Conservation (phyloP, 2,888 invertebrate species). For the Epinotia bilunana region DNA sequence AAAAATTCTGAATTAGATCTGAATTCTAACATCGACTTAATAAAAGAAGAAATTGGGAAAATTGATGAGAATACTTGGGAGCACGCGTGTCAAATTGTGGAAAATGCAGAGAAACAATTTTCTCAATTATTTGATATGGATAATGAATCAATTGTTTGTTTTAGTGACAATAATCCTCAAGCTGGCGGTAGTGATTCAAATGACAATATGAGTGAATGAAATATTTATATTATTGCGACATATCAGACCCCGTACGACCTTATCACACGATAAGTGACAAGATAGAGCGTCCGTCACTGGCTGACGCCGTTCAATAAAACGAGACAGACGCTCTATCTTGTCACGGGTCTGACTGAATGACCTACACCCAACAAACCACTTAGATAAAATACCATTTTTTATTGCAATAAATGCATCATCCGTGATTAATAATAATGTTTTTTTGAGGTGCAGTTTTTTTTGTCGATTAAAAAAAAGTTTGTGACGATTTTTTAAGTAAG, state of each 20-base stretch:
- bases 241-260: too few relatives aligned
- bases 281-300: too few relatives aligned
- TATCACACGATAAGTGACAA: too few relatives aligned
- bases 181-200: not conserved
- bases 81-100: conserved; percentile 24
- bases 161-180: not conserved
- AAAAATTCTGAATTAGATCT: not conserved
- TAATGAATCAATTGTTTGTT: not conserved
- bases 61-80: conserved; percentile 12
- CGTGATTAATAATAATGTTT: too few relatives aligned
- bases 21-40: not conserved
- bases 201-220: conserved; percentile 4
- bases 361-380: not conserved
- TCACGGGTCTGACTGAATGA: too few relatives aligned
- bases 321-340: too few relatives aligned
- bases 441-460: too few relatives aligned
- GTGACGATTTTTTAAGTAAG: too few relatives aligned
- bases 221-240: not conserved
- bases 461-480: too few relatives aligned
- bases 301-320: too few relatives aligned
- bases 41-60: not conserved
- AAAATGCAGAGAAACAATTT: conserved; percentile 11
- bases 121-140: conserved; percentile 2
- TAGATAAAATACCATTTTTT: not conserved
- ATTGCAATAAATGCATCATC: too few relatives aligned